These are phyloP conservation scores for Caenorhabditis japonica DNA, from an alignment of 2,888 invertebrate species.

Conservation along the genomic window DNA sequence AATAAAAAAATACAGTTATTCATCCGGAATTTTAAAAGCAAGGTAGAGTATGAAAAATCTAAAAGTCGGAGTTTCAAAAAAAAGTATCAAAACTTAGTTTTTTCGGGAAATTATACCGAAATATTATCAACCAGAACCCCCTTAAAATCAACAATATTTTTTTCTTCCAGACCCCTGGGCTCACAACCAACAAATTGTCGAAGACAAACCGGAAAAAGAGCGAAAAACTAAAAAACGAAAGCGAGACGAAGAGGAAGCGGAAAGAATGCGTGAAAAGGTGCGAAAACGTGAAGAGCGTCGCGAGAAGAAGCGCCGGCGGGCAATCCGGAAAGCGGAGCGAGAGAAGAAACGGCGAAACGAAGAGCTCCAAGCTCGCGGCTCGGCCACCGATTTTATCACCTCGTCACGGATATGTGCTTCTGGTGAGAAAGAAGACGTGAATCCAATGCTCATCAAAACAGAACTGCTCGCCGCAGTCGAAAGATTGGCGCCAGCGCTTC, in stretches of 20 bases:
- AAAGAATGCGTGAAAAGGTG: conserved; percentile 80
- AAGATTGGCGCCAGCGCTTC: conserved; percentile 87
- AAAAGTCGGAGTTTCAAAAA: too few species aligned
- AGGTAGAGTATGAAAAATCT: too few species aligned
- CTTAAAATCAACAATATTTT: too few species aligned
- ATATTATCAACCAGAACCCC: too few species aligned
- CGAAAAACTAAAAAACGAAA: conserved; percentile 80
- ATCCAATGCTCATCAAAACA: conserved; percentile 80
- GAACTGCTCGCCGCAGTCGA: conserved; percentile 89
- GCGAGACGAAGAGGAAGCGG: conserved; percentile 65
- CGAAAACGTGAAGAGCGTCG: conserved; percentile 81
- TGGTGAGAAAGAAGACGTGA: conserved; percentile 49
- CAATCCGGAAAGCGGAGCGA: conserved; percentile 77
- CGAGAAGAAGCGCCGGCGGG: conserved; percentile 66
- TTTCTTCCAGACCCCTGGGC: conserved; percentile 87
- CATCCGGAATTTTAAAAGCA: too few species aligned
- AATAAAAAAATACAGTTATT: too few species aligned
- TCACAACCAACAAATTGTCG: conserved; percentile 64
- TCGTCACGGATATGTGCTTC: conserved; percentile 66
- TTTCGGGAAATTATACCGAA: too few species aligned
- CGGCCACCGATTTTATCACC: conserved; percentile 69
- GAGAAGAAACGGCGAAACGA: conserved; percentile 80
- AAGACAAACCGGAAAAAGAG: conserved; percentile 80
- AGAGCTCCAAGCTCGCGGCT: conserved; percentile 55
- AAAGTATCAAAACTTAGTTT: too few species aligned